Evolutionary conservation across 2,113 vertebrate species (phyloP), one percentile per base, ranked within the genome.

Genomic region (Hymenochirus boettgeri): DNA sequence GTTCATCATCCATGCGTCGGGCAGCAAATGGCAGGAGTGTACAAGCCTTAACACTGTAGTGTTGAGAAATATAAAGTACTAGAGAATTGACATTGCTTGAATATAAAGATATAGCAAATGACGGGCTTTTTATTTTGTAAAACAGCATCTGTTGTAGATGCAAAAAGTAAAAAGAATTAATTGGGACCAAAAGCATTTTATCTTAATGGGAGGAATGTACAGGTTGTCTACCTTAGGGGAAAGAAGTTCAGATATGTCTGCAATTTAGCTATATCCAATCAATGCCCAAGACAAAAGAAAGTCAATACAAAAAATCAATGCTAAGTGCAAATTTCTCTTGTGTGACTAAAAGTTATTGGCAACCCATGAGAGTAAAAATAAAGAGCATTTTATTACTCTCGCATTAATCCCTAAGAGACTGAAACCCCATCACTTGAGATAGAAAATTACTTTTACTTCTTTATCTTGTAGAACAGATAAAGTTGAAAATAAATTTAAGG

Each of bases 311-410:
- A n/a, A 71, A 66, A 56, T 71, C 55, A 57, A 37, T 60, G 65
- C 47, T 45, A 69, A 69, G 65, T 53, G 48, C 47, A 69, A 53
- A 69, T 53, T 69, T 60, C 65, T 69, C 65, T 66, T 66, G 48
- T 60, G 65, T 59, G 65, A 69, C 65, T 58, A 66, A 57, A 59
- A 33, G 56, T 25, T 67, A 67, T 67, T 67, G 57, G 47, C 56
- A 69, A 60, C 39, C 23, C 39, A 53, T 5, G 21, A 9, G 8
- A 66, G 60, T 12, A 67, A 59, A 42, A 42, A 42, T 42, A 42
- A 52, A 59, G 18, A 53, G 17, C 17, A 53, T 45, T 45, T 69
- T 26, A 47, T 31, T 42, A 53, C n/a, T 52, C 3, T 13, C 19
- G 12, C 29, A 57, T 33, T 57, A 9, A 35, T 35, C 37, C 29